phyloP scores from a whole-genome alignment of 2,888 invertebrate genomes.

The Stenchaetothrips biformis region DNA sequence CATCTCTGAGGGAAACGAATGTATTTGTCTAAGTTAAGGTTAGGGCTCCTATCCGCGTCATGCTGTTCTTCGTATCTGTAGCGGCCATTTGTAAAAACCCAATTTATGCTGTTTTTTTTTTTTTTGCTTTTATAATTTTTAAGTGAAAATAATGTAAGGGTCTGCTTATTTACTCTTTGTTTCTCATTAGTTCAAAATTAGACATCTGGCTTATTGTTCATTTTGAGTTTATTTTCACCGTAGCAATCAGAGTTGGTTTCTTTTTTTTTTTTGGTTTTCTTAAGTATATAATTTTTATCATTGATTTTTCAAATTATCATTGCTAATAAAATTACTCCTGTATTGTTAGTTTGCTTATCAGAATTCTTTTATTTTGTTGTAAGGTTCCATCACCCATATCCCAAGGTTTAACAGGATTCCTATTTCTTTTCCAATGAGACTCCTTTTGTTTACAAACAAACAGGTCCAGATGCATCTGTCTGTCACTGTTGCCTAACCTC shows the following conservation, averaged over 20 bases:
- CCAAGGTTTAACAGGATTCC: not conserved
- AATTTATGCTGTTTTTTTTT: not conserved
- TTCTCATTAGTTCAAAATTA: no score
- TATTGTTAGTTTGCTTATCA: not conserved
- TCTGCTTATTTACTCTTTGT: no score
- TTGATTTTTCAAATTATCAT: not conserved
- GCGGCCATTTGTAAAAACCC: not conserved
- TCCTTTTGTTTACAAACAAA: slow-evolving; percentile 16
- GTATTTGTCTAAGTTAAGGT: not conserved
- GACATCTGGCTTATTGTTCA: no score
- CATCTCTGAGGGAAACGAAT: no score
- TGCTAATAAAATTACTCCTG: not conserved
- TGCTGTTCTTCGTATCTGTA: not conserved
- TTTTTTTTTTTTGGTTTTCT: not conserved
- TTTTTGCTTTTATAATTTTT: no score
- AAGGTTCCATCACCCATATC: not conserved
- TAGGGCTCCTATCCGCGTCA: not conserved
- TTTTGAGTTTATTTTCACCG: no score
- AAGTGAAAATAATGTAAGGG: no score
- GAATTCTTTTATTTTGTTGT: not conserved
- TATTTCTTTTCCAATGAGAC: not conserved
- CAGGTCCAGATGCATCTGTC: not conserved
- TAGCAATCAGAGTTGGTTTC: not conserved
- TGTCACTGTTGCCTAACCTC: not conserved
- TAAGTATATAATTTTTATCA: not conserved